Evolutionary conservation across 2,113 vertebrate genomes (phyloP), one percentile per base, ranked within the genome.

Genomic region (Psephotus haematonotus): DNA sequence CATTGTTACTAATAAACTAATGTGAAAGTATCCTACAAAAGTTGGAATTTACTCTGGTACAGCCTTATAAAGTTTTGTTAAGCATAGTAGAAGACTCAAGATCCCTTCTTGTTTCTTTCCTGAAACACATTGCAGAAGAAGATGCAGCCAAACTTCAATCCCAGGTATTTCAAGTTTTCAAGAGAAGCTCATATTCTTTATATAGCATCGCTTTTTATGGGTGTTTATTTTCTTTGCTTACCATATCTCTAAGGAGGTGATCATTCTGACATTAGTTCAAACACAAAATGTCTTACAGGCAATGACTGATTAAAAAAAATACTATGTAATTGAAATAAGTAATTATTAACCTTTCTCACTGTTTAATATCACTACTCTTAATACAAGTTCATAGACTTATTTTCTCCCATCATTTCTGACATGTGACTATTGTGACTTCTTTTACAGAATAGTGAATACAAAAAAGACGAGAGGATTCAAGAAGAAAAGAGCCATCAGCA

Each of bases 381-480:
- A 27, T 71, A 19, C 10, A 68, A 15, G 2, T 24, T 92, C 8
- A 10, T 64, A 11, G 6, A 50, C 3, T 3, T 68, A 50, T 70
- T 88, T 82, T 22, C 13, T 84, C 33, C 4, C 37, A 85, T 44
- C 13, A 44, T 63, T 75, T 83, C 46, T 82, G 75, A 72, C 44
- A 59, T 16, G 10, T 41, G 4, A 82, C 69, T 91, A 20, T 68
- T 70, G 15, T 64, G 33, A 55, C 50, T 82, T 83, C 70, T 88
- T 92, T 95, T 59, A 43, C 76, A 98, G 98, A 80, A 62, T 2
- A 95, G 75, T 2, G 94, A 97, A 49, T 76, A 86, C 53, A 90
- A 84, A 90, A 96, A 47, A 44, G 91, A 88, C 44, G 72, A 90
- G 23, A 50, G 44, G 27, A 92, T 86, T 79, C 94, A 75, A 92